phyloP scores from a whole-genome alignment of 2,888 invertebrate species.

The Lasioglossum lativentre region DNA sequence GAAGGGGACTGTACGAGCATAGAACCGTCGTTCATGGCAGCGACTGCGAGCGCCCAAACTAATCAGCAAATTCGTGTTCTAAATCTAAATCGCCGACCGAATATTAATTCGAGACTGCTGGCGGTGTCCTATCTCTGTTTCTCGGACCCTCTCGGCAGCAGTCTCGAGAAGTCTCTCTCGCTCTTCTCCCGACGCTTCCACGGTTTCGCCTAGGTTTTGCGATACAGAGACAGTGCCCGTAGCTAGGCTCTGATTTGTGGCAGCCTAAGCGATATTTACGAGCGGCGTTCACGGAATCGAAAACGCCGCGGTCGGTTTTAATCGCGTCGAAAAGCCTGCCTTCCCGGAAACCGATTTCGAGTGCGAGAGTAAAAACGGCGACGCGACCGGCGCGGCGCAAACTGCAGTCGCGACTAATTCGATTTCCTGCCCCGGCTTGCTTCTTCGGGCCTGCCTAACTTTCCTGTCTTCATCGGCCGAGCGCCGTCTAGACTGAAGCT shows the following conservation, averaged over 20 bases:
- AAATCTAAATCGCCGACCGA: constrained; percentile 83
- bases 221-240: constrained; percentile 72
- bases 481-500: neutral
- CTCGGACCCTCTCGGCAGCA: constrained; percentile 27
- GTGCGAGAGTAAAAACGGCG: constrained; percentile 26
- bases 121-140: constrained; percentile 24
- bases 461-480: neutral
- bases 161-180: neutral
- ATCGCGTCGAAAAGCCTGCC: constrained; percentile 55
- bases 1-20: neutral
- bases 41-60: constrained; percentile 79
- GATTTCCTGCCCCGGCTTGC: neutral
- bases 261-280: constrained; percentile 80
- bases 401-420: neutral
- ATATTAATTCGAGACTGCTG: constrained; percentile 80
- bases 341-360: constrained; percentile 53
- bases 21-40: constrained; percentile 6
- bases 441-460: neutral
- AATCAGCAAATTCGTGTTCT: constrained; percentile 84
- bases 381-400: neutral
- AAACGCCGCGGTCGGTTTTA: constrained; percentile 66
- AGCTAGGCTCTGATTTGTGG: constrained; percentile 76
- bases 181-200: neutral
- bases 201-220: constrained; percentile 78
- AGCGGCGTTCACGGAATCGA: constrained; percentile 73